Conservation (phyloP, 2,113 vertebrate species). For the Centropristis striata region DNA sequence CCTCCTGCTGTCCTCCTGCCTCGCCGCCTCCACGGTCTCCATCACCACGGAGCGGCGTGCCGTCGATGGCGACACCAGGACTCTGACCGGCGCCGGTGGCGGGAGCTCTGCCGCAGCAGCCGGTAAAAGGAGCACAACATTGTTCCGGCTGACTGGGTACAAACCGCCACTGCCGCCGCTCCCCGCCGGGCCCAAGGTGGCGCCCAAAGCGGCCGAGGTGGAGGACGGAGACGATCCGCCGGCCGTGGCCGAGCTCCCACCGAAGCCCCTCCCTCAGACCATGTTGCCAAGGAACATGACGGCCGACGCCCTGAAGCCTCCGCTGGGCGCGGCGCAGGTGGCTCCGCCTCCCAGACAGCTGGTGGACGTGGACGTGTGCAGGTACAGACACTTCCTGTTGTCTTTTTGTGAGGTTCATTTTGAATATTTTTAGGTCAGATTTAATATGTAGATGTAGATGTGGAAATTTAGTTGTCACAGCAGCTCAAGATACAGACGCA, state of each 20-base stretch:
- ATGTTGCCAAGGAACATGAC: constrained; percentile 85
- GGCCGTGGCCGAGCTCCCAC: constrained; percentile 73
- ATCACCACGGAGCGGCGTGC: constrained; percentile 54
- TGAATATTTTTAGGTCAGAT: no score
- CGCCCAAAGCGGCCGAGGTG: constrained; percentile 74
- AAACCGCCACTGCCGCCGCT: constrained; percentile 48
- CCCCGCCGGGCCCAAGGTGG: constrained; percentile 51
- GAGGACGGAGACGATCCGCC: constrained; percentile 59
- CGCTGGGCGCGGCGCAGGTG: constrained; percentile 84
- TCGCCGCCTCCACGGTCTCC: constrained; percentile 72
- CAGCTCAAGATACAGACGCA: no score
- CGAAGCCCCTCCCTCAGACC: constrained; percentile 84
- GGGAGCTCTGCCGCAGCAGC: constrained; percentile 2
- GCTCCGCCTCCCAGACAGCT: constrained; percentile 84
- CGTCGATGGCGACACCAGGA: constrained; percentile 20
- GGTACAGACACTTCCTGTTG: constrained; percentile 42
- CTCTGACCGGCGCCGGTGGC: neutral
- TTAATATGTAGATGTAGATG: no score
- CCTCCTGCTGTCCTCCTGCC: constrained; percentile 70
- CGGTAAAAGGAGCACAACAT: constrained; percentile 60
- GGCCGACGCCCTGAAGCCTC: constrained; percentile 84
- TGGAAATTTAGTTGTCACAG: no score
- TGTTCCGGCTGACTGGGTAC: constrained; percentile 80
- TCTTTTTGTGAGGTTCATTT: neutral
- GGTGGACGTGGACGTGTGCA: constrained; percentile 90